Evolutionary conservation across 2,797 vertebrate species (phyloP).

Genomic region (Falco novaeseelandiae): DNA sequence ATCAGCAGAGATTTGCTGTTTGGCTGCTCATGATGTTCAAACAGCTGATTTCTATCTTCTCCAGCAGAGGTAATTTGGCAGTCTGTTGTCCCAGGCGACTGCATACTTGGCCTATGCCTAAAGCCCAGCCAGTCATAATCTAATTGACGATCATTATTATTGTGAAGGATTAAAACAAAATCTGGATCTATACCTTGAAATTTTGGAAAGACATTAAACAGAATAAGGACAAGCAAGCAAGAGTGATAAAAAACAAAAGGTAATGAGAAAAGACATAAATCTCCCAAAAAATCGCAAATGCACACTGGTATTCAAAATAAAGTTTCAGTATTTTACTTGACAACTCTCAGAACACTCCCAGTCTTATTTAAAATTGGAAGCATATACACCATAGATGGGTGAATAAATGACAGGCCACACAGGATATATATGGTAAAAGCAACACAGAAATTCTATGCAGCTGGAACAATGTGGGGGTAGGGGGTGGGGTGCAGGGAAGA

Average conservation of each 20-base stretch:
- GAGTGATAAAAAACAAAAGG: background rate
- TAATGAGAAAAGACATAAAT: background rate
- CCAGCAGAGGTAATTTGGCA: background rate
- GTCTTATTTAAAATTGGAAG: background rate
- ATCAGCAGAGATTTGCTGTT: background rate
- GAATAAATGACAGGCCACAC: background rate
- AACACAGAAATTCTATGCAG: background rate
- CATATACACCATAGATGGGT: background rate
- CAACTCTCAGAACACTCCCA: background rate
- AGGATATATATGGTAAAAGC: background rate
- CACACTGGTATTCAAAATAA: background rate
- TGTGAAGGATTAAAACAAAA: background rate
- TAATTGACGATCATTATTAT: background rate
- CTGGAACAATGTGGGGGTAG: background rate
- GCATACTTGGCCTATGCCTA: background rate
- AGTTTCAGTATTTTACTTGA: background rate
- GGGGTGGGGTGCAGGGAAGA: background rate
- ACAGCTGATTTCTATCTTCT: background rate
- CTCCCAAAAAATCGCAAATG: background rate
- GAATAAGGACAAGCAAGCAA: background rate
- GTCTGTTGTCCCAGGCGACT: slow-evolving; percentile 3
- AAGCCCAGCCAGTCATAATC: background rate
- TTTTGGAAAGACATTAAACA: background rate
- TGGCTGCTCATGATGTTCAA: background rate
- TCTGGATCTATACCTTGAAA: background rate